phyloP scores from a whole-genome alignment of 2,888 invertebrate genomes.

The Corbicula japonica region DNA sequence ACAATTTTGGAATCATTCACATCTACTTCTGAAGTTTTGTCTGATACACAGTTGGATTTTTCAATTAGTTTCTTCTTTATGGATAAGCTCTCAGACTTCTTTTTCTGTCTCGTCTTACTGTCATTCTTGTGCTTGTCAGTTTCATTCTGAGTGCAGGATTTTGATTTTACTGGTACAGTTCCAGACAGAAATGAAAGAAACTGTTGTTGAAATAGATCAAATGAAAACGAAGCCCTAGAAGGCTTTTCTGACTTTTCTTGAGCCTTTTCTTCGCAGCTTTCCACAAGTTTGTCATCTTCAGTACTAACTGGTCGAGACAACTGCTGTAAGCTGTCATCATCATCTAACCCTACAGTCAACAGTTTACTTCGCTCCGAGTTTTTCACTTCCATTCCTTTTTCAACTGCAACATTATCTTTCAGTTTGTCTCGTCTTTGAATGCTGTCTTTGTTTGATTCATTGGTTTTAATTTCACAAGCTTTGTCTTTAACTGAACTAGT shows the following conservation, averaged over 20 bases:
- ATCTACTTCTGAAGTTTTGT: not conserved
- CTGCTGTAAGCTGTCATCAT: conserved; percentile 48
- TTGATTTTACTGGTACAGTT: no score
- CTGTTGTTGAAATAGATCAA: conserved; percentile 63
- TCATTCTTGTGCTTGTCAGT: not conserved
- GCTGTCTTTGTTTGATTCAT: not conserved
- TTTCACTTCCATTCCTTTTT: not conserved
- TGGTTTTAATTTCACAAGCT: not conserved
- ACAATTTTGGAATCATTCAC: not conserved
- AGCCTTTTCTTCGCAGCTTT: not conserved
- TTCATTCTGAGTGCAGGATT: not conserved
- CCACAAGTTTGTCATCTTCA: not conserved
- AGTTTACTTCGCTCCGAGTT: conserved; percentile 7
- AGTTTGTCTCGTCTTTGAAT: not conserved
- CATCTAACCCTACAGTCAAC: conserved; percentile 14
- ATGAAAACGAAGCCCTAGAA: conserved; percentile 36
- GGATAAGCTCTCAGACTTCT: no score
- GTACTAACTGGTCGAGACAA: conserved; percentile 5
- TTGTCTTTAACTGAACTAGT: not conserved
- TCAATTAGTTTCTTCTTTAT: not conserved
- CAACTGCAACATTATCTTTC: not conserved
- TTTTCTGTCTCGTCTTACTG: not conserved
- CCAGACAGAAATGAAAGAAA: conserved; percentile 61
- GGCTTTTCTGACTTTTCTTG: not conserved
- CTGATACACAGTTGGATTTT: not conserved